A percentile compares a stretch with the other conserved stretches of the same genome.
phyloP scores from a whole-genome alignment of 2,797 vertebrate species.

The Odontamblyopus rebecca region DNA sequence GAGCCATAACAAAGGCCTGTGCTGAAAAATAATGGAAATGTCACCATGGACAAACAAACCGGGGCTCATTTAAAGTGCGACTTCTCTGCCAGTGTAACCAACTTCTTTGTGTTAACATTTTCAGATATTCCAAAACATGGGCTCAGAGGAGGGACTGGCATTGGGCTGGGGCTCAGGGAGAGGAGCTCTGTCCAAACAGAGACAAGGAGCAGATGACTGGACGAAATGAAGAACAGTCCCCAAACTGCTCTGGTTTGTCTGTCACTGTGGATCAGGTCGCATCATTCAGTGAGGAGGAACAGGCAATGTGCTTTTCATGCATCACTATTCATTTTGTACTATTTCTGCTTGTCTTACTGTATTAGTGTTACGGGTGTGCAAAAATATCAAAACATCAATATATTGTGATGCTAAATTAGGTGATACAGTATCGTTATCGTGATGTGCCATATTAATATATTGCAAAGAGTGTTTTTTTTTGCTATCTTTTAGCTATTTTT shows the following conservation, averaged over 20 bases:
- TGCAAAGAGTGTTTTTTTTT: too few species aligned
- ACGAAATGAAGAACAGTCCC: background rate
- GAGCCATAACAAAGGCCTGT: constrained; percentile 14
- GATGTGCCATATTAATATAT: too few species aligned
- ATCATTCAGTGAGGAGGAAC: too few species aligned
- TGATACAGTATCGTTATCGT: too few species aligned
- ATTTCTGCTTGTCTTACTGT: too few species aligned
- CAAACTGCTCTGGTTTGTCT: background rate
- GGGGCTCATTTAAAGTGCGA: constrained; percentile 14
- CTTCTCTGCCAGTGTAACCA: constrained; percentile 3
- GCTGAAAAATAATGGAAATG: constrained; percentile 29
- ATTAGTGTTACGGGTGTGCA: too few species aligned
- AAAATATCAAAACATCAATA: too few species aligned
- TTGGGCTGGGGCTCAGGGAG: background rate
- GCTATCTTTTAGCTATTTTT: too few species aligned
- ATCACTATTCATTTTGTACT: too few species aligned
- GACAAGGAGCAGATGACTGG: constrained; percentile 1
- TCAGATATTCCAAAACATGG: constrained; percentile 6
- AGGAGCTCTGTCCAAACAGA: background rate
- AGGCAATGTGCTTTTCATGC: too few species aligned
- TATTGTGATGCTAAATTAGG: too few species aligned
- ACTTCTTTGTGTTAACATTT: constrained; percentile 4
- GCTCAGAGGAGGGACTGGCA: constrained; percentile 8
- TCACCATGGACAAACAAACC: constrained; percentile 11
- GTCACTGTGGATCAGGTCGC: background rate